Evolutionary conservation across 2,113 vertebrate species (phyloP).

Genomic region (Synchiropus splendidus): DNA sequence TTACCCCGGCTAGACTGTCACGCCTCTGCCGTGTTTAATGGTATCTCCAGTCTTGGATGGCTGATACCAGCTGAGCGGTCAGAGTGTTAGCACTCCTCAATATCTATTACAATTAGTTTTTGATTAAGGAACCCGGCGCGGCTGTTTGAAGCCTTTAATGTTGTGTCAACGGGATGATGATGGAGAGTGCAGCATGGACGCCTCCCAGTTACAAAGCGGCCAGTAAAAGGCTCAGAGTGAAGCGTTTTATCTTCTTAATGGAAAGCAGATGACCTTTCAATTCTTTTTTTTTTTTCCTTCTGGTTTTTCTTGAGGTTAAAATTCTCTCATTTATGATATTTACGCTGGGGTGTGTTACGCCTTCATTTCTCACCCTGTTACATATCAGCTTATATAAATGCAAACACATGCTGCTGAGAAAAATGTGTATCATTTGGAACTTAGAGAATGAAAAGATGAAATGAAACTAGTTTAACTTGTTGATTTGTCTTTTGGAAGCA

Average conservation of each 20-base stretch:
- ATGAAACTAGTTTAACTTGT: too few relatives aligned
- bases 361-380: slow-evolving; percentile 21
- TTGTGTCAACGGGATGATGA: slow-evolving; percentile 95
- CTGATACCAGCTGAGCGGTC: slow-evolving; percentile 81
- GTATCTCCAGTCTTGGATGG: slow-evolving; percentile 76
- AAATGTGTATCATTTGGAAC: background rate
- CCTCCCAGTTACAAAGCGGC: slow-evolving; percentile 90
- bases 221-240: slow-evolving; percentile 94
- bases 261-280: slow-evolving; percentile 90
- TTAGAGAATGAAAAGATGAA: background rate
- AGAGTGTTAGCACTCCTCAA: slow-evolving; percentile 93
- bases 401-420: background rate
- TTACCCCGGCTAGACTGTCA: slow-evolving; percentile 76
- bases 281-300: slow-evolving; percentile 66
- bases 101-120: slow-evolving; percentile 99
- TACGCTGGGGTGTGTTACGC: slow-evolving; percentile 35
- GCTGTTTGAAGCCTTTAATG: slow-evolving; percentile 96
- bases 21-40: slow-evolving; percentile 85
- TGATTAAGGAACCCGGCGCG: slow-evolving; percentile 91
- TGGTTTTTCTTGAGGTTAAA: slow-evolving; percentile 75
- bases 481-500: too few relatives aligned
- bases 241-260: slow-evolving; percentile 99
- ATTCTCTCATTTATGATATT: slow-evolving; percentile 53
- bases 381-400: slow-evolving; percentile 5
- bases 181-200: slow-evolving; percentile 84